These are phyloP conservation scores for Hepsetus odoe DNA, from an alignment of 2,113 vertebrate species.

Conservation along the genomic window DNA sequence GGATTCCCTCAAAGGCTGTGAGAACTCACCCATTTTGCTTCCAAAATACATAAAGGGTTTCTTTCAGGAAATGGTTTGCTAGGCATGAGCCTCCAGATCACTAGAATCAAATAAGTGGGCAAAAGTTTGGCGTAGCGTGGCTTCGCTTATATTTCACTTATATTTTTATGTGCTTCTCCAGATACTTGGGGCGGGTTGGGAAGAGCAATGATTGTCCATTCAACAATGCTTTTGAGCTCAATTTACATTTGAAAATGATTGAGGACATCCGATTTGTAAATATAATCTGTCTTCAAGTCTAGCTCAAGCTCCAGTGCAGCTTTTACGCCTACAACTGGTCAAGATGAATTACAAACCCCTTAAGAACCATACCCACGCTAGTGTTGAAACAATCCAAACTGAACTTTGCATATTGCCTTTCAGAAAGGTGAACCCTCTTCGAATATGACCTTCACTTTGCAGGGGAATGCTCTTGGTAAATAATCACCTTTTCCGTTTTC, in stretches of 20 bases:
- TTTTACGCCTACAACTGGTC: not conserved
- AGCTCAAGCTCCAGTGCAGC: not conserved
- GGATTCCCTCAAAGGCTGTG: not conserved
- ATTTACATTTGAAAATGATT: not conserved
- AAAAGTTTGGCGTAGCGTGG: not conserved
- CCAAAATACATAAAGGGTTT: not conserved
- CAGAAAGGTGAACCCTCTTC: not conserved
- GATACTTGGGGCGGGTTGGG: not conserved
- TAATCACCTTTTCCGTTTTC: constrained; percentile 10
- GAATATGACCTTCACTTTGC: not conserved
- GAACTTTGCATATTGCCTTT: constrained; percentile 10
- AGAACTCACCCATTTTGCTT: not conserved
- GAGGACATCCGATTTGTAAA: not conserved
- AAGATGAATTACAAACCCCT: not conserved
- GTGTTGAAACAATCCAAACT: not conserved
- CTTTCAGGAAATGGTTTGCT: not conserved
- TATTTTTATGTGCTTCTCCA: not conserved
- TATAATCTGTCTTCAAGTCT: not conserved
- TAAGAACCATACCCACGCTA: not conserved
- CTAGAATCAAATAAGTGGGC: not conserved
- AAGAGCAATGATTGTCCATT: not conserved
- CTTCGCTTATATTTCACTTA: not conserved
- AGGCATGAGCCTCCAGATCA: not conserved
- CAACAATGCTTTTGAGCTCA: not conserved
- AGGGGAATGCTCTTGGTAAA: not conserved